Percentiles rank a stretch among this genome's conserved stretches.
These are phyloP conservation scores for Xestia rhomboidea DNA, from an alignment of 2,888 invertebrate species.

Conservation along the genomic window DNA sequence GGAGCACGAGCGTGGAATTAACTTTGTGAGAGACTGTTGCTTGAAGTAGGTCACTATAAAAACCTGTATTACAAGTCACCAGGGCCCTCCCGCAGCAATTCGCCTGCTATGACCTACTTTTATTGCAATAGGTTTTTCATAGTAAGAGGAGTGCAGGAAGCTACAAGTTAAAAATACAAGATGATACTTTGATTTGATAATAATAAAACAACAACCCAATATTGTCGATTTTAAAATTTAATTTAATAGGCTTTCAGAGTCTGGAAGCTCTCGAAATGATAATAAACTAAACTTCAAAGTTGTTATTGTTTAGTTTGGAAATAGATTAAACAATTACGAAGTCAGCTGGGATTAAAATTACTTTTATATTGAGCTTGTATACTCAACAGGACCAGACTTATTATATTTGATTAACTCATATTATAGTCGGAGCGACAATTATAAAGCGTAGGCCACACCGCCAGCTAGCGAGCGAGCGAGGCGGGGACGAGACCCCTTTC, in stretches of 20 bases:
- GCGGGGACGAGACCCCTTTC: too few relatives aligned
- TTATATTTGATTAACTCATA: background rate
- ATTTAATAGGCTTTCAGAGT: background rate
- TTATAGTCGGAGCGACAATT: background rate
- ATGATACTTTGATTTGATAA: background rate
- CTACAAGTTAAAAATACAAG: too few relatives aligned
- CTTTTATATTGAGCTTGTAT: background rate
- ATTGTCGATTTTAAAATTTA: background rate
- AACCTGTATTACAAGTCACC: too few relatives aligned
- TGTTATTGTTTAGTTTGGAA: background rate
- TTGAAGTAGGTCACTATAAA: too few relatives aligned
- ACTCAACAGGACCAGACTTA: background rate
- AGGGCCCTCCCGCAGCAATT: too few relatives aligned
- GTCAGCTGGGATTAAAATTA: background rate
- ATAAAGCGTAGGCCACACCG: background rate
- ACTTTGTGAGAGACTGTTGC: too few relatives aligned
- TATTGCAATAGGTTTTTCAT: too few relatives aligned
- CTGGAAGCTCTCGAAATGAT: background rate
- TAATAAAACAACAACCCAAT: background rate
- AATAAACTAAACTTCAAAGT: background rate
- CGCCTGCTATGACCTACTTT: too few relatives aligned
- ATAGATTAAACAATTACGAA: background rate
- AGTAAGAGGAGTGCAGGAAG: too few relatives aligned
- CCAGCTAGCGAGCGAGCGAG: too few relatives aligned
- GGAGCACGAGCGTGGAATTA: too few relatives aligned